Evolutionary conservation across 37 sponge, comb jelly and placozoan genomes (phyloP).

Genomic region (Ianthella basta): DNA sequence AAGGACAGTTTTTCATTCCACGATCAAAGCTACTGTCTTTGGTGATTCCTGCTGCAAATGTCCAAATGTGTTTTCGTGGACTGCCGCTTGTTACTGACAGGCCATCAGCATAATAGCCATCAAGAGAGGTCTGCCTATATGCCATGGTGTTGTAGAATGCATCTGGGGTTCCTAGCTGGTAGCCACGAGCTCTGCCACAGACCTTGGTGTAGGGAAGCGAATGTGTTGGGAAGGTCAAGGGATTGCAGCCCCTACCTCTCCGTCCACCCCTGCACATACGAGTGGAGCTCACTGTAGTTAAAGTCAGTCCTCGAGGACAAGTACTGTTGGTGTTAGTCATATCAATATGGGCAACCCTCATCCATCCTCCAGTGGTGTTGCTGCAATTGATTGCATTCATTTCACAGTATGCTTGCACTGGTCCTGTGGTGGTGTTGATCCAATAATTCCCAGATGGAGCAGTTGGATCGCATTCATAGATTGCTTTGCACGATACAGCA

Average conservation of each 20-base stretch:
- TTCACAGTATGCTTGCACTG: too few relatives aligned
- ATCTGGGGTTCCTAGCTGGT: conserved; percentile 12
- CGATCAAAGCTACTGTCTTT: background rate
- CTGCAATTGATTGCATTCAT: too few relatives aligned
- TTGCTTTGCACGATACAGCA: too few relatives aligned
- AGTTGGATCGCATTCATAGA: too few relatives aligned
- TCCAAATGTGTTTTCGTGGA: background rate
- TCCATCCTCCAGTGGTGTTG: conserved; percentile 3
- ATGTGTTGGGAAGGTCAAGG: background rate
- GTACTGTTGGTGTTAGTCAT: background rate
- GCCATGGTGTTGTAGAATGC: background rate
- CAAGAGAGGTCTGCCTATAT: too few relatives aligned
- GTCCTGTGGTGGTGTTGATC: too few relatives aligned
- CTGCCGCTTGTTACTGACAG: background rate
- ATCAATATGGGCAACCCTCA: background rate
- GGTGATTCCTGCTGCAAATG: background rate
- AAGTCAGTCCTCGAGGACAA: background rate
- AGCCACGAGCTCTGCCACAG: conserved; percentile 1
- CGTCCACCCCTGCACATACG: background rate
- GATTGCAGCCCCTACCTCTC: background rate
- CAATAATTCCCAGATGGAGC: too few relatives aligned
- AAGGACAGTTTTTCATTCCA: background rate
- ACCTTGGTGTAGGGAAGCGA: background rate
- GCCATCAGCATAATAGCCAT: too few relatives aligned
- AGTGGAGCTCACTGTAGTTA: background rate